These are phyloP conservation scores for Aricia artaxerxes DNA, from an alignment of 2,888 invertebrate genomes.

Conservation along the genomic window DNA sequence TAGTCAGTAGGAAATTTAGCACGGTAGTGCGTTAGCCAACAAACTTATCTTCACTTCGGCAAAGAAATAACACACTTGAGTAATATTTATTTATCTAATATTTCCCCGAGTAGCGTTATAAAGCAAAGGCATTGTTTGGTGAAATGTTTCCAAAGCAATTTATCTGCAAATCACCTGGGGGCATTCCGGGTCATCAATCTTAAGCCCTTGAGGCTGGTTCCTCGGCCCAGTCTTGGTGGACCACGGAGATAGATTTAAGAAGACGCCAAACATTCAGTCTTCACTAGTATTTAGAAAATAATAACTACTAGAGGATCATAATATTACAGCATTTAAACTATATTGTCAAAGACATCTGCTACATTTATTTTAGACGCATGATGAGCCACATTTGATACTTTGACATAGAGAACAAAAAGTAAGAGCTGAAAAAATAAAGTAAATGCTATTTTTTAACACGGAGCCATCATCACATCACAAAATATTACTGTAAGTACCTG, in stretches of 20 bases:
- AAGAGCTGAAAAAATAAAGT: no score
- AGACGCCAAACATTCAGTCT: neutral
- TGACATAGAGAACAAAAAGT: no score
- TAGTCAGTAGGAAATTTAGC: no score
- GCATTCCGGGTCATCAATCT: slow-evolving; percentile 67
- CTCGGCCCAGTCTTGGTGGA: slow-evolving; percentile 46
- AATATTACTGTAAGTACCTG: no score
- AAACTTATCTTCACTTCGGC: neutral
- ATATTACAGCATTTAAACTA: no score
- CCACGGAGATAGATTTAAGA: neutral
- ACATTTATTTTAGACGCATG: no score
- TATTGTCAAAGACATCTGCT: no score
- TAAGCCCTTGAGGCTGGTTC: slow-evolving; percentile 62
- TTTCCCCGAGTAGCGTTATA: slow-evolving; percentile 32
- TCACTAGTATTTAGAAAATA: neutral
- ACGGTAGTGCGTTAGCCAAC: no score
- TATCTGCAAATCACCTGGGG: slow-evolving; percentile 60
- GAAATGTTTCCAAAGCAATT: slow-evolving; percentile 46
- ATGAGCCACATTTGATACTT: no score
- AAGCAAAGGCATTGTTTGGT: slow-evolving; percentile 35
- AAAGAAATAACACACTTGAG: slow-evolving; percentile 17
- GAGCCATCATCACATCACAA: no score
- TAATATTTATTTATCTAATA: slow-evolving; percentile 33
- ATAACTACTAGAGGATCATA: no score
- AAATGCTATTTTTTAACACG: no score